phyloP scores from a whole-genome alignment of 2,888 invertebrate genomes.

The Ophion obscuratus region DNA sequence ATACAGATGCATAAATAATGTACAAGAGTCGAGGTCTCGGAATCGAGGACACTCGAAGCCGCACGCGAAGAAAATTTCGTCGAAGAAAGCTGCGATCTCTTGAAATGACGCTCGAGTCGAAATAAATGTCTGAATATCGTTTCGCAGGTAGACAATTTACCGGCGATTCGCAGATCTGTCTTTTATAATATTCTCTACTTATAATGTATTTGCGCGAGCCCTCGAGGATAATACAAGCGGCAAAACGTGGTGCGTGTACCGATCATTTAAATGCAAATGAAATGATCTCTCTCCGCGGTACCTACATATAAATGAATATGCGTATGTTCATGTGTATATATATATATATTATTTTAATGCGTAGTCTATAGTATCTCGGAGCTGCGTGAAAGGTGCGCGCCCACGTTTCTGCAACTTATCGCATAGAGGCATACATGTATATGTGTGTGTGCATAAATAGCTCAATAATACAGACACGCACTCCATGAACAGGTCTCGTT shows the following conservation, averaged over 20 bases:
- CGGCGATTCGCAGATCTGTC: slow-evolving; percentile 49
- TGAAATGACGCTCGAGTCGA: not conserved
- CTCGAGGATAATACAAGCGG: slow-evolving; percentile 51
- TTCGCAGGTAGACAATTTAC: slow-evolving; percentile 35
- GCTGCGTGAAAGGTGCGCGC: slow-evolving; percentile 67
- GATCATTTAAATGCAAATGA: slow-evolving; percentile 67
- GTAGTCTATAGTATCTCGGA: slow-evolving; percentile 66
- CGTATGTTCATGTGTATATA: not conserved
- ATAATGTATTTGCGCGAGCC: slow-evolving; percentile 47
- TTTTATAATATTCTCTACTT: slow-evolving; percentile 40
- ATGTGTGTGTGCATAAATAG: slow-evolving; percentile 29
- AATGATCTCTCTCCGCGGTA: slow-evolving; percentile 42
- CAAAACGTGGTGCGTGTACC: slow-evolving; percentile 55
- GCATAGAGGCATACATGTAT: not conserved
- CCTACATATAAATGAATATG: not conserved
- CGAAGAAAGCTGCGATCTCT: slow-evolving; percentile 41
- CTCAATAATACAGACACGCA: slow-evolving; percentile 46
- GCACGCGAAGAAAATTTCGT: slow-evolving; percentile 58
- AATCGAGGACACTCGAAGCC: slow-evolving; percentile 50
- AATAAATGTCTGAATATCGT: slow-evolving; percentile 38
- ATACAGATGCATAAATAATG: slow-evolving; percentile 15
- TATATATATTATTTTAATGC: not conserved
- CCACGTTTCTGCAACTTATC: slow-evolving; percentile 68
- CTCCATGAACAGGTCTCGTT: slow-evolving; percentile 60
- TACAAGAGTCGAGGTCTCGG: slow-evolving; percentile 37